Conservation (phyloP, 2,888 invertebrate species). For the Zeuzera pyrina region DNA sequence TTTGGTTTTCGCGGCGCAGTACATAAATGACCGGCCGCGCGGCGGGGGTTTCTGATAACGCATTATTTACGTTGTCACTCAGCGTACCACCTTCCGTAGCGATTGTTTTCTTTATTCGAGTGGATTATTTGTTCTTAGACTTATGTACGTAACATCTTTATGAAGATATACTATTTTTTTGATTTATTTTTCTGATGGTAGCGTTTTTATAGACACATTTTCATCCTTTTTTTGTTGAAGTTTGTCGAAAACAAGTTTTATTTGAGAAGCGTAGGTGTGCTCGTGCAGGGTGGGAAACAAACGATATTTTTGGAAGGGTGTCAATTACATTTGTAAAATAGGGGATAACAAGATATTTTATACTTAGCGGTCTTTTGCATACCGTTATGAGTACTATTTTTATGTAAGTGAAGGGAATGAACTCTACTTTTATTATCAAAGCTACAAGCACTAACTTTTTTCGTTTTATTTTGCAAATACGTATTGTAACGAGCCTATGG, state of each 20-base stretch:
- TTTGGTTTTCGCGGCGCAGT: slow-evolving; percentile 7
- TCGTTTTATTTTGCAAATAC: too few species aligned
- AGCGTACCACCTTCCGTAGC: slow-evolving; percentile 17
- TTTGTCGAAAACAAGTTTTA: too few species aligned
- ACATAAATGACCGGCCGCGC: slow-evolving; percentile 22
- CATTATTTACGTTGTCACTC: slow-evolving; percentile 46
- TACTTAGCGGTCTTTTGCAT: neutral
- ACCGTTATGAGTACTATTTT: neutral
- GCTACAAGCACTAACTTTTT: too few species aligned
- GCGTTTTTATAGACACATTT: too few species aligned
- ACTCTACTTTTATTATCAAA: too few species aligned
- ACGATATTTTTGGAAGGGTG: neutral
- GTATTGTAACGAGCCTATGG: too few species aligned
- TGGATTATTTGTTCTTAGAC: slow-evolving; percentile 21
- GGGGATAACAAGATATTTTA: neutral
- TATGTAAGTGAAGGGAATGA: too few species aligned
- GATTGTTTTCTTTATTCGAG: slow-evolving; percentile 19
- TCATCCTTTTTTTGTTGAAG: too few species aligned
- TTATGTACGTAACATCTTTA: too few species aligned
- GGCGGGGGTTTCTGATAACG: slow-evolving; percentile 28
- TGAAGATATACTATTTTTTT: too few species aligned
- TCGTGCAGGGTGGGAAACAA: neutral
- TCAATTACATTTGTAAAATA: neutral
- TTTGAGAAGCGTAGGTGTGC: neutral
- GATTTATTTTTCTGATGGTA: too few species aligned